These are phyloP conservation scores for Latheticus oryzae DNA, from an alignment of 2,888 invertebrate genomes.

Conservation along the genomic window DNA sequence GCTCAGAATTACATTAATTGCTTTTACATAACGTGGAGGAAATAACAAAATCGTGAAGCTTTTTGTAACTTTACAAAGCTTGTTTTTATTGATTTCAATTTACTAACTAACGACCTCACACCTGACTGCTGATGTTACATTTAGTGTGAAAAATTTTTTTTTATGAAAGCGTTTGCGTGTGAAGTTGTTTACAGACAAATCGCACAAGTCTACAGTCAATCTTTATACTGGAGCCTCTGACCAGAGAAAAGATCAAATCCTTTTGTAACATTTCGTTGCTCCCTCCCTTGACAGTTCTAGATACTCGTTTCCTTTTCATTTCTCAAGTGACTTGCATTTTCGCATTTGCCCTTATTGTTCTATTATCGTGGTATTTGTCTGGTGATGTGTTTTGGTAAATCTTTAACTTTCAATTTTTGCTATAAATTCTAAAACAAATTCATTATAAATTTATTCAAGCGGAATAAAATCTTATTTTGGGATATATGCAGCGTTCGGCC, in stretches of 20 bases:
- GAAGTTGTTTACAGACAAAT: constrained; percentile 43
- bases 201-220: constrained; percentile 43
- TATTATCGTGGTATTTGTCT: constrained; percentile 36
- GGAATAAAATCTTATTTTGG: constrained; percentile 15
- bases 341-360: constrained; percentile 43
- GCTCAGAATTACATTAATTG: no score
- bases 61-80: constrained; percentile 1
- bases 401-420: not conserved
- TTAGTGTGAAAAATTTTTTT: no score
- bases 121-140: no score
- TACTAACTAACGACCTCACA: no score
- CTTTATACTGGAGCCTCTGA: constrained; percentile 43
- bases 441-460: constrained; percentile 9
- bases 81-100: no score
- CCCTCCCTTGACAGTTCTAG: constrained; percentile 24
- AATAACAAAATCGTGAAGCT: no score
- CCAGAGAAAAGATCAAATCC: constrained; percentile 44
- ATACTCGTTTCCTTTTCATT: constrained; percentile 45
- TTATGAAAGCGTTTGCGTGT: constrained; percentile 37
- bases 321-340: constrained; percentile 50
- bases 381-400: not conserved
- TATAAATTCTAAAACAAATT: constrained; percentile 1
- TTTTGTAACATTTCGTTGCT: constrained; percentile 35
- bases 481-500: constrained; percentile 14
- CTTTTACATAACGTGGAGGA: no score